A percentile compares a stretch with the other conserved stretches of the same genome.
phyloP scores from a whole-genome alignment of 2,797 vertebrate genomes.

The Anguilla pacifica region DNA sequence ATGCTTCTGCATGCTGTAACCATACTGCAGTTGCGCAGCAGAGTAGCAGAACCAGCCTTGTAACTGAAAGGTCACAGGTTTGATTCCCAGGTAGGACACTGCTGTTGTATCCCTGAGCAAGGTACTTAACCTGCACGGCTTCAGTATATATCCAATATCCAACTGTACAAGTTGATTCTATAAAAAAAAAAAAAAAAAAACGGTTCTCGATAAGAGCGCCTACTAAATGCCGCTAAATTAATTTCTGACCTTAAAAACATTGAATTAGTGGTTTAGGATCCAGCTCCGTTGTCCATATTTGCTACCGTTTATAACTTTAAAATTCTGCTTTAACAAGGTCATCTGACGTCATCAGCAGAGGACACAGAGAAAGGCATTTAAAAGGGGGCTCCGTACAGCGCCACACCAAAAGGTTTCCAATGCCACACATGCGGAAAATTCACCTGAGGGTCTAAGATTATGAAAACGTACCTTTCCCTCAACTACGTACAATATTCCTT shows the following conservation, averaged over 20 bases:
- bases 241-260: neutral
- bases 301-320: neutral
- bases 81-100: neutral
- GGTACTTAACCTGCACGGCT: neutral
- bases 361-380: neutral
- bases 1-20: neutral
- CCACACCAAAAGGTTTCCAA: no score
- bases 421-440: no score
- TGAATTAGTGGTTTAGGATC: neutral
- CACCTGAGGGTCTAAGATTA: neutral
- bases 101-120: neutral
- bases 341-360: neutral
- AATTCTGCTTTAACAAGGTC: neutral
- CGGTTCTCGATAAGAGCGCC: neutral
- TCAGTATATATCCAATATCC: neutral
- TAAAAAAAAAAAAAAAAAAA: neutral
- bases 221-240: neutral
- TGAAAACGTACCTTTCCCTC: constrained; percentile 83
- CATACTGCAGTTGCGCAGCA: neutral
- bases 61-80: no score
- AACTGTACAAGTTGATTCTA: neutral
- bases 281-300: neutral
- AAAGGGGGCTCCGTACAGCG: no score
- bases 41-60: no score
- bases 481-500: constrained; percentile 79